Evolutionary conservation across 2,797 vertebrate species (phyloP), one percentile per base, ranked within the genome.

Genomic region (Diplodus puntazzo): DNA sequence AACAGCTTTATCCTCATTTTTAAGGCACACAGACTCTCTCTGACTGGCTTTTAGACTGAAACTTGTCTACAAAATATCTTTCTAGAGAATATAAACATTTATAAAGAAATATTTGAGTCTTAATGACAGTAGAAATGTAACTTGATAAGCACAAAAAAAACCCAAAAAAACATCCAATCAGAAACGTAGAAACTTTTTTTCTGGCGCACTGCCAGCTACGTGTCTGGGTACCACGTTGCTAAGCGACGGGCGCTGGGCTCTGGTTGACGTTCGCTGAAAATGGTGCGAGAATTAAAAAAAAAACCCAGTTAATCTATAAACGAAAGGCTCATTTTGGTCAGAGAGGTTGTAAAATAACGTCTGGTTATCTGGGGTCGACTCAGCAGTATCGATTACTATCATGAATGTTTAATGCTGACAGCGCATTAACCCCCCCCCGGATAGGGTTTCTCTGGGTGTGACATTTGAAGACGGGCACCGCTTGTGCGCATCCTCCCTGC

Each of bases 391-490:
- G 62, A 11, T 79, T 69, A 54, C 65, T 11, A 1, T 10, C 39
- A 65, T 89, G 58, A 14, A 87, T 89, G 43, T 77, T 87, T 86
- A 87, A 90, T 84, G 66, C 79, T 84, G 85, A 87, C 69, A 23
- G 52, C 3, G 69, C 76, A 62, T n/a, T 39, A 34, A 9, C 1
- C 34, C 30, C 30, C 30, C 25, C 25, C 13, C 3, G 30, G 68
- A 69, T 71, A 21, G 17, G 4, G 69, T 80, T 77, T 76, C 71
- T 55, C 17, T 39, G 63, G 75, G 73, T 39, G 80, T 80, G 70
- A 53, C 57, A 18, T 49, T 21, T 48, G 17, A 34, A 39, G 68
- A 49, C 65, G 23, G 12, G 14, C 10, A 18, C 20, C 5, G 23
- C 42, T 54, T 45, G 7, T 34, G 55, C 42, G 62, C 79, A 81